These are phyloP conservation scores for Hoplodrina ambigua DNA, from an alignment of 2,888 invertebrate genomes.

Conservation along the genomic window DNA sequence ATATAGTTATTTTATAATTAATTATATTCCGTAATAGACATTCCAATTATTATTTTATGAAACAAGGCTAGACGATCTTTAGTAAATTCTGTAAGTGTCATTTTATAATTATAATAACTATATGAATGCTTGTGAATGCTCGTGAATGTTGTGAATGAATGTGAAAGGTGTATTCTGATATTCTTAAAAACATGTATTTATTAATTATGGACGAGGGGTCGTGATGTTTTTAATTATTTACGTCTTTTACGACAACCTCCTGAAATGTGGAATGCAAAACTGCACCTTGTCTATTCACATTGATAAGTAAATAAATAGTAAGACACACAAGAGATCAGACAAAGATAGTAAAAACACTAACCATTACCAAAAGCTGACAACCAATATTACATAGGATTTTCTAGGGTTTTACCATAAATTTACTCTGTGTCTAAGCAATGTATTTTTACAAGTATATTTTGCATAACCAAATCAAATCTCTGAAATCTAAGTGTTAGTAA, in stretches of 20 bases:
- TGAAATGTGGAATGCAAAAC: too few relatives aligned
- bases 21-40: slow-evolving; percentile 20
- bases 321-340: not conserved
- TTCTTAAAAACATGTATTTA: too few relatives aligned
- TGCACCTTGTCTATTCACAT: too few relatives aligned
- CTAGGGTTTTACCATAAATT: too few relatives aligned
- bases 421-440: too few relatives aligned
- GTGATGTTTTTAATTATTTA: too few relatives aligned
- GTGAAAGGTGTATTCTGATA: too few relatives aligned
- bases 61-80: not conserved
- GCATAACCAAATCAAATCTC: not conserved
- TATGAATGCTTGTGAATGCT: not conserved
- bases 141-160: too few relatives aligned
- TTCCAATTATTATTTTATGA: slow-evolving; percentile 13
- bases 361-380: too few relatives aligned
- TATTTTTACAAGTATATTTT: not conserved
- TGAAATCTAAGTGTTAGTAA: slow-evolving; percentile 3
- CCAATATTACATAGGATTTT: too few relatives aligned
- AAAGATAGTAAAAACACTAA: not conserved
- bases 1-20: slow-evolving; percentile 6
- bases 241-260: too few relatives aligned
- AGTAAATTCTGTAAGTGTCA: not conserved
- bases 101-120: not conserved
- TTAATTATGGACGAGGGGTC: too few relatives aligned
- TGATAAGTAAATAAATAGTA: not conserved